Evolutionary conservation across 2,797 vertebrate genomes (phyloP).

Genomic region (Mycteria americana): DNA sequence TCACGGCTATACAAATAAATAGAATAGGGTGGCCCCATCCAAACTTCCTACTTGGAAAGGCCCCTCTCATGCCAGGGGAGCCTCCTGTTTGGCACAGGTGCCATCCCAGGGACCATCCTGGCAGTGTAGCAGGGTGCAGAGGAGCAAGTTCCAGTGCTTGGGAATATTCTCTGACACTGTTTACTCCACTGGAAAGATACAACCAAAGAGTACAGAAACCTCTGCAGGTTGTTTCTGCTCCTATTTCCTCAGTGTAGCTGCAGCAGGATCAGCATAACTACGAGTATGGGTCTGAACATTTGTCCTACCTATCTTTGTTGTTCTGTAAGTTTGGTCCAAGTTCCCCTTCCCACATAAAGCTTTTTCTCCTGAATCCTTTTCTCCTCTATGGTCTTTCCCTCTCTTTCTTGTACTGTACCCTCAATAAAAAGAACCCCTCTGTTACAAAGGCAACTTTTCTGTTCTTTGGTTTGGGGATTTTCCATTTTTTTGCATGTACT

Average conservation of each 20-base stretch:
- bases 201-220: not conserved
- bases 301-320: not conserved
- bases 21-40: not conserved
- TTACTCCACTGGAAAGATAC: not conserved
- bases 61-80: not conserved
- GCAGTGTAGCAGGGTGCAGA: not conserved
- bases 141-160: not conserved
- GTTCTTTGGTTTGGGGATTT: not conserved
- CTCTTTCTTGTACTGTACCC: not conserved
- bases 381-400: not conserved
- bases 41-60: not conserved
- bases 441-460: not conserved
- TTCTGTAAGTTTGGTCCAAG: not conserved
- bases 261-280: not conserved
- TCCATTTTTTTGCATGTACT: not conserved
- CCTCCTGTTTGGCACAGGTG: not conserved
- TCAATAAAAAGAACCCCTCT: not conserved
- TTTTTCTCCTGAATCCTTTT: not conserved
- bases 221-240: not conserved
- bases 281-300: not conserved
- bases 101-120: not conserved
- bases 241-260: not conserved
- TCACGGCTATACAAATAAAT: not conserved
- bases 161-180: not conserved
- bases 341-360: not conserved